phyloP scores from a whole-genome alignment of 1,140 invertebrate species.

The Drosophila obscura region DNA sequence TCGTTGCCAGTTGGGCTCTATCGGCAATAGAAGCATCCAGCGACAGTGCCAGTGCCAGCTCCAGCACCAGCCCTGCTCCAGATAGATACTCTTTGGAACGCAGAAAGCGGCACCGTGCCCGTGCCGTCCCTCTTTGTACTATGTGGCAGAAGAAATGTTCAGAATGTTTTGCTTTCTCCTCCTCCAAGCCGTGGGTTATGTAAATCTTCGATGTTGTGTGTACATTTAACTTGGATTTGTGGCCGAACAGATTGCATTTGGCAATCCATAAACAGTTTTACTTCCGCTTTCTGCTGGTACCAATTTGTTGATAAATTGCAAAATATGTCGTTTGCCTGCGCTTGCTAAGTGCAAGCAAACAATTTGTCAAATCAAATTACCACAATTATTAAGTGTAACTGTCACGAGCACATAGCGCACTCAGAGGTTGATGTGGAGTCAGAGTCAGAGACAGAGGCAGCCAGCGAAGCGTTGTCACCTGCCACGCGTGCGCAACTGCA shows the following conservation, averaged over 20 bases:
- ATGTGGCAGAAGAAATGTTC: slow-evolving; percentile 39
- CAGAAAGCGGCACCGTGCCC: slow-evolving; percentile 68
- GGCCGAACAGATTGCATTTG: slow-evolving; percentile 36
- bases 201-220: slow-evolving; percentile 40
- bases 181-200: slow-evolving; percentile 48
- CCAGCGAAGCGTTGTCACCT: slow-evolving; percentile 65
- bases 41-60: slow-evolving; percentile 11
- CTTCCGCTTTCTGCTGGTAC: slow-evolving; percentile 48
- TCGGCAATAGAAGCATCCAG: slow-evolving; percentile 20
- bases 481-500: slow-evolving; percentile 49
- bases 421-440: slow-evolving; percentile 1
- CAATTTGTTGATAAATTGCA: slow-evolving; percentile 57
- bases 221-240: slow-evolving; percentile 50
- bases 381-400: slow-evolving; percentile 66
- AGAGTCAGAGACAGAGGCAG: slow-evolving; percentile 1
- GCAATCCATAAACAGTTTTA: slow-evolving; percentile 33
- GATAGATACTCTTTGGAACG: slow-evolving; percentile 36
- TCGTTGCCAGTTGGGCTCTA: slow-evolving; percentile 38
- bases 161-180: slow-evolving; percentile 68
- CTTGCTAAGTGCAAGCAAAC: slow-evolving; percentile 69
- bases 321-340: slow-evolving; percentile 47
- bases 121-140: slow-evolving; percentile 6
- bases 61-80: slow-evolving; percentile 7
- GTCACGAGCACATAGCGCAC: slow-evolving; percentile 18
- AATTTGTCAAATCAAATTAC: slow-evolving; percentile 80